Base-by-base conservation (phyloP, 2,113 vertebrate genomes). In the Phyllostomus hastatus region DNA sequence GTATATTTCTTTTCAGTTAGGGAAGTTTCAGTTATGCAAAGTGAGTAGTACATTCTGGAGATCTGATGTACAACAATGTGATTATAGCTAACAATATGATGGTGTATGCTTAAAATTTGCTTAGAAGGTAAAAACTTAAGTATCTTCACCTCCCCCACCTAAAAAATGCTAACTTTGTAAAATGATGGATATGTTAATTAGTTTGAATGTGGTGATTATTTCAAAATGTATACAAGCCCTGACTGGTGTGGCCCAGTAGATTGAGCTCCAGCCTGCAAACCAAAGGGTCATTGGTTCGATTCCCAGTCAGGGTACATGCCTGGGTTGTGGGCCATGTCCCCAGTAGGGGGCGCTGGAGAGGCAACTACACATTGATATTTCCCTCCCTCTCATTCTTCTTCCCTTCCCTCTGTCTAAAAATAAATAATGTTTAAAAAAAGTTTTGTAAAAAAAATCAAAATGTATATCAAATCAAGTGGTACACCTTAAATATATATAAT, bases 161-260 rank as follows among this genome's bases (percentile, higher is more conserved):
- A 35, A 46, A 81, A 38, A 31, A 69, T n/a, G 46, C 16, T 89
- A 46, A 75, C 17, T 83, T 22, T 24, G 15, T 89, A 33, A 76
- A 38, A 43, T 94, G 48, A 94, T 94, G 26, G 41, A 61, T 81
- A 61, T 81, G 52, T 94, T 88, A 81, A 72, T 81, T 66, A 67
- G 14, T 28, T 84, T 76, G 70, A 84, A 33, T 94, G 24, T 76
- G 75, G 41, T 81, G 79, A 57, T 67, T 57, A 90, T 76, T 94
- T 84, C 35, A 57, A 57, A 57, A 57, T 57, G 54, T 57, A 57
- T 57, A 57, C 22, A 57, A 57, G 54, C 20, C 54, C 54, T 57
- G 54, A 57, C 54, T 57, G 54, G 7, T 57, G 2, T 57, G 54
- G 54, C 54, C 54, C 54, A 22, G 54, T 57, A 7, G 54, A 57